Percentiles rank a stretch among this genome's conserved stretches.
phyloP scores from a whole-genome alignment of 92 coral and sea anemone species.

The Montipora capitata region DNA sequence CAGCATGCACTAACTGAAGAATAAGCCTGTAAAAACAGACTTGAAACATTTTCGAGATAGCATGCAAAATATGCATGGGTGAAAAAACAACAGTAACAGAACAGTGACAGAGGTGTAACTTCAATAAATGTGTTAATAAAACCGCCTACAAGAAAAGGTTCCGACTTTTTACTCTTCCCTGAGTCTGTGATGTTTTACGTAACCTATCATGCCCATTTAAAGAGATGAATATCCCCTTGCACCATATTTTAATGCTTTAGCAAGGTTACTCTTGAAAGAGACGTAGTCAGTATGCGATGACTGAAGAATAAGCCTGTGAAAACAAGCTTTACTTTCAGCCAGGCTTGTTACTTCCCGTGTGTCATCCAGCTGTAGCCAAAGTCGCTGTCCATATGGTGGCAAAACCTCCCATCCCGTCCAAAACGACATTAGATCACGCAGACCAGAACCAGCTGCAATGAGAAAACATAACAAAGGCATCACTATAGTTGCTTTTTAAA shows the following conservation, averaged over 20 bases:
- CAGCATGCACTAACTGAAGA: neutral
- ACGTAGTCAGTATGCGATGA: constrained; percentile 10
- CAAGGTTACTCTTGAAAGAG: constrained; percentile 4
- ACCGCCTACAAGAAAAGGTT: neutral
- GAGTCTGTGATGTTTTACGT: constrained; percentile 15
- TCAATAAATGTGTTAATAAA: neutral
- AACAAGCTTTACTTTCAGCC: constrained; percentile 31
- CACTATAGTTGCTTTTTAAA: constrained; percentile 2
- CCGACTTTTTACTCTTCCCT: constrained; percentile 1
- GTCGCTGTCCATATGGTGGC: constrained; percentile 17
- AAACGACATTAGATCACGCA: constrained; percentile 29
- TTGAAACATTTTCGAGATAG: constrained; percentile 21
- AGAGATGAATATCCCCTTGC: too few species aligned
- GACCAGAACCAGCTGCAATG: constrained; percentile 37
- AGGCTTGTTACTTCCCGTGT: constrained; percentile 22
- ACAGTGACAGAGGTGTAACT: neutral
- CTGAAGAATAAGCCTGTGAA: constrained; percentile 23
- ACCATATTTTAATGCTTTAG: constrained; percentile 19
- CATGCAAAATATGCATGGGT: constrained; percentile 17
- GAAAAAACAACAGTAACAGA: constrained; percentile 5
- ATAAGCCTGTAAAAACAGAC: constrained; percentile 32
- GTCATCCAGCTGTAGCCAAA: constrained; percentile 19
- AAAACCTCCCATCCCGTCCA: constrained; percentile 21
- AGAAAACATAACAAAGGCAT: constrained; percentile 20
- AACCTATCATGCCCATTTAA: neutral